phyloP scores from a whole-genome alignment of 2,888 invertebrate genomes.

The Mythimna loreyi region DNA sequence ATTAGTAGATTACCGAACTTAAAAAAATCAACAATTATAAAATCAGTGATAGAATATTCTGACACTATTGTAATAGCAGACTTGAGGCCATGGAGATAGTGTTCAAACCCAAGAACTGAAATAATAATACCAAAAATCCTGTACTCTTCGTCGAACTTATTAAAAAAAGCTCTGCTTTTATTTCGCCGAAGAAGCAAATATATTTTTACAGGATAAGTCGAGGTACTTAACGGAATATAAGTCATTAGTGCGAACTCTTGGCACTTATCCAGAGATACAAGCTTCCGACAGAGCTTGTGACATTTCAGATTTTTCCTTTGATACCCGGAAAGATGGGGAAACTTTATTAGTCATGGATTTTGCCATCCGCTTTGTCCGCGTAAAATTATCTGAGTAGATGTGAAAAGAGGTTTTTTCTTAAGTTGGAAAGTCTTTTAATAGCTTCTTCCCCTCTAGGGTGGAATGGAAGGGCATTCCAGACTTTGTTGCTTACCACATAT shows the following conservation, averaged over 20 bases:
- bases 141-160: background rate
- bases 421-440: background rate
- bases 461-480: no score
- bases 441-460: background rate
- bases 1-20: no score
- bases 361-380: background rate
- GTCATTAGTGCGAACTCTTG: constrained; percentile 41
- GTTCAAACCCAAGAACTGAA: no score
- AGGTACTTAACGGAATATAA: constrained; percentile 14
- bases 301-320: constrained; percentile 35
- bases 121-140: background rate
- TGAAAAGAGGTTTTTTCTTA: background rate
- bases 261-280: constrained; percentile 42
- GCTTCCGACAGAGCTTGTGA: constrained; percentile 23
- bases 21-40: no score
- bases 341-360: constrained; percentile 20
- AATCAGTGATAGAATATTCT: no score
- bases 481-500: no score
- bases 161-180: background rate
- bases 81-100: no score
- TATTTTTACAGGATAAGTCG: constrained; percentile 2
- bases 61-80: no score
- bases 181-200: background rate
- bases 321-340: constrained; percentile 21
- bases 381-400: background rate